Base-by-base conservation (phyloP, 2,113 vertebrate species). In the Phalacrocorax aristotelis region DNA sequence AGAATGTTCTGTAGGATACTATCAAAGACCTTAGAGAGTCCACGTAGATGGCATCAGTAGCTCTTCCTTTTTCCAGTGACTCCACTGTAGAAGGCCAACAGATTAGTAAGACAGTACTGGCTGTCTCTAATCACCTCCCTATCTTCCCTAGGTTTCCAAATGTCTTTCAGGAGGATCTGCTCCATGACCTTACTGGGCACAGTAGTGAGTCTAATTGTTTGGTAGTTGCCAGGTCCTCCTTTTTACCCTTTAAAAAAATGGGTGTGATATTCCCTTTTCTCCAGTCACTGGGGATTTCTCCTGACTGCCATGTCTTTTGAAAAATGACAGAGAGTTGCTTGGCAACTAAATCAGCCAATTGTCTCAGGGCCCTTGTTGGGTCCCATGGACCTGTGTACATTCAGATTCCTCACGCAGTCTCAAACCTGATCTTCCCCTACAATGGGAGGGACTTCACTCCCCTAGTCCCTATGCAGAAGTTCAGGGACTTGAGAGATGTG, bases 371-470 rank as follows among this genome's bases (percentile, higher is more conserved):
- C 12, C 34, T 54, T 34, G 5, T 54, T 79, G 36, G 6, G 17
- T 61, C 9, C 11, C 34, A 44, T 38, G 11, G 32, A 68, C n/a
- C 20, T 51, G 8, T 25, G 10, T 42, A 87, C 0, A 0, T 68
- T 68, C 54, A 87, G 52, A 52, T 77, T 60, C 20, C 13, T 65
- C 34, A 21, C 9, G 21, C 38, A 27, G 49, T 66, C 51, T 60
- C 2, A 1, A 78, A 52, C 13, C 7, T 52, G 32, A 44, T 68
- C 26, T 66, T 57, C 34, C 30, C 49, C 42, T 66, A 13, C 0
- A 0, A 36, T 36, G 32, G 48, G 48, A 87, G 15, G 9, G 52
- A 55, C 8, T 55, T 65, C 17, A 65, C 65, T 85, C 9, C 4
- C 48, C 51, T 16, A 15, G 27, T 57, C 34, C 27, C 34, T 65